Evolutionary conservation across 92 coral and sea anemone species (phyloP).

Genomic region (Zoanthus sociatus): DNA sequence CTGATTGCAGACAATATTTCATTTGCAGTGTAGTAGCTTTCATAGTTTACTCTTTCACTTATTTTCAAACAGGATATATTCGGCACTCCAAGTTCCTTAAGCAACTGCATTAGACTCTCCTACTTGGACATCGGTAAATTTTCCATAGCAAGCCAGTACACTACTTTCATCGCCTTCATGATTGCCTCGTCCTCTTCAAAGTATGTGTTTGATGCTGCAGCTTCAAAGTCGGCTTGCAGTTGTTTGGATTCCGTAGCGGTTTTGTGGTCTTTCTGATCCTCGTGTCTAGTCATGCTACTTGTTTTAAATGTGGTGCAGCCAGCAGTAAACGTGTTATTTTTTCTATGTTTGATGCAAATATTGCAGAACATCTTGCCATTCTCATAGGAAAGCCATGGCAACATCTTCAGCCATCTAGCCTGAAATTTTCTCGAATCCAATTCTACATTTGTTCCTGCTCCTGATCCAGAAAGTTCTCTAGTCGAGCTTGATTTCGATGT

Average conservation of each 20-base stretch:
- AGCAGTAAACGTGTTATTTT: slow-evolving; percentile 50
- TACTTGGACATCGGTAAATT: slow-evolving; percentile 52
- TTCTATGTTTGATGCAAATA: too few relatives aligned
- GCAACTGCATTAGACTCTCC: slow-evolving; percentile 46
- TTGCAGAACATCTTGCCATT: too few relatives aligned
- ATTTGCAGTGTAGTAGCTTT: background rate
- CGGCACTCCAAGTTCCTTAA: slow-evolving; percentile 47
- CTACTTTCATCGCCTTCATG: slow-evolving; percentile 22
- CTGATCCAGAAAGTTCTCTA: too few relatives aligned
- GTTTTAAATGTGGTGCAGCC: slow-evolving; percentile 61
- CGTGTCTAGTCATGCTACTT: slow-evolving; percentile 51
- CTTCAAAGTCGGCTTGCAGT: slow-evolving; percentile 1
- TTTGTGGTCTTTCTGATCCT: slow-evolving; percentile 36
- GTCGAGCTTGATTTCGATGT: too few relatives aligned
- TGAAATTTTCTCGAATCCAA: too few relatives aligned
- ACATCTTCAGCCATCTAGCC: too few relatives aligned
- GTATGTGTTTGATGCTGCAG: slow-evolving; percentile 5
- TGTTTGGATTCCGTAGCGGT: background rate
- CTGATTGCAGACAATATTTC: background rate
- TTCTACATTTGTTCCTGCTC: too few relatives aligned
- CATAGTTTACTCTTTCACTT: too few relatives aligned
- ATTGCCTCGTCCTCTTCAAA: slow-evolving; percentile 19
- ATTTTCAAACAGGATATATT: slow-evolving; percentile 31
- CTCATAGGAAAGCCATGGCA: too few relatives aligned
- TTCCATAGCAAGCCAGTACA: slow-evolving; percentile 5